Percentiles rank a stretch among this genome's conserved stretches.
Conservation (phyloP, 2,797 vertebrate species). For the Bradypodion pumilum region DNA sequence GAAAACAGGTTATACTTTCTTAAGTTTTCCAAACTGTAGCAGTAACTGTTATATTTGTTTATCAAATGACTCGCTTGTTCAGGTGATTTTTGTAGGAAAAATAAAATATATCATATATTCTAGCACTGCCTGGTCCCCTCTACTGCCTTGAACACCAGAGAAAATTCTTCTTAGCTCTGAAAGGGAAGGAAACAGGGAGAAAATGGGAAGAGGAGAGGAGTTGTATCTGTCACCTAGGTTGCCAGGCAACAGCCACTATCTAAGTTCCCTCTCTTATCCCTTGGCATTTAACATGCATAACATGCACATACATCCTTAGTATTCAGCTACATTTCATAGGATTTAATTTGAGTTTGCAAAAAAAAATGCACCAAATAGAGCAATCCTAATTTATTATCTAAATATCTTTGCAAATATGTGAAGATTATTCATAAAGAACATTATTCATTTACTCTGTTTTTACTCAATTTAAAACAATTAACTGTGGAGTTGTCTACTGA, state of each 20-base stretch:
- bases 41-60: not conserved
- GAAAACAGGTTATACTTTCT: not conserved
- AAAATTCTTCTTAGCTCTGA: not conserved
- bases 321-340: not conserved
- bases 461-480: no score
- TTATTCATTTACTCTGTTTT: not conserved
- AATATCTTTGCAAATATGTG: not conserved
- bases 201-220: not conserved
- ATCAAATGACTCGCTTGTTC: not conserved
- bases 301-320: not conserved
- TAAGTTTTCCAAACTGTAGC: not conserved
- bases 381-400: not conserved
- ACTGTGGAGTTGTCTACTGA: no score
- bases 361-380: constrained; percentile 1
- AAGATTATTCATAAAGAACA: not conserved
- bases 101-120: not conserved
- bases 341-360: constrained; percentile 12
- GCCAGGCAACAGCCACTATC: constrained; percentile 6
- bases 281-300: constrained; percentile 9
- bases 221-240: constrained; percentile 1
- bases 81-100: not conserved
- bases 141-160: not conserved
- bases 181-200: not conserved
- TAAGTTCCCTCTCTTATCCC: not conserved
- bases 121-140: not conserved